Conservation (phyloP, 2,888 invertebrate genomes). For the Thymelicus sylvestris region DNA sequence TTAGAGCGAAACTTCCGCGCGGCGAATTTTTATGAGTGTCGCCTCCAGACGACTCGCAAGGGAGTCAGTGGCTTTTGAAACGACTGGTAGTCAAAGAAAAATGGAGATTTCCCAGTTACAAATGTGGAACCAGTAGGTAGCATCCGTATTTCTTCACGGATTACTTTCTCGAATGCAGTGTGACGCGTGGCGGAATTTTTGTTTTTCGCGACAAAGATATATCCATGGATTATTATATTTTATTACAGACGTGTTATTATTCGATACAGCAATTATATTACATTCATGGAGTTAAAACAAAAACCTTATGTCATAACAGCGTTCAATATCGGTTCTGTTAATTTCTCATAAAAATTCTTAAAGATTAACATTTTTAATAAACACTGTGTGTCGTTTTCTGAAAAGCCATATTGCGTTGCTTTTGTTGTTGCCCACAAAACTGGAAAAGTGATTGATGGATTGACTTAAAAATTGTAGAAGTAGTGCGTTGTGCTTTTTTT, state of each 20-base stretch:
- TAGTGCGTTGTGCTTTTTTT: too few relatives aligned
- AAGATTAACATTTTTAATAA: too few relatives aligned
- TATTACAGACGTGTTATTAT: constrained; percentile 30
- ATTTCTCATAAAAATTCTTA: neutral
- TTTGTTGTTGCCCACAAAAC: too few relatives aligned
- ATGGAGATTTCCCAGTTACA: constrained; percentile 82
- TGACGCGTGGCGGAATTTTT: constrained; percentile 77
- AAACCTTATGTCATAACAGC: too few relatives aligned
- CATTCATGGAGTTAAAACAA: neutral
- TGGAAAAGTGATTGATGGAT: too few relatives aligned
- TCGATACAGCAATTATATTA: neutral
- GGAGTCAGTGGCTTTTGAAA: constrained; percentile 76
- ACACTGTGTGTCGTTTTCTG: too few relatives aligned
- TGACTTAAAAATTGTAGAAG: too few relatives aligned
- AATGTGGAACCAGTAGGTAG: constrained; percentile 78
- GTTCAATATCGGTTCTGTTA: too few relatives aligned
- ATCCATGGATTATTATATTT: constrained; percentile 73
- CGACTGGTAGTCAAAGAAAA: constrained; percentile 81
- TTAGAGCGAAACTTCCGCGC: constrained; percentile 67
- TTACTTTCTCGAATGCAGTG: constrained; percentile 77
- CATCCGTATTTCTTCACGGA: constrained; percentile 79
- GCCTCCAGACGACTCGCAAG: constrained; percentile 71
- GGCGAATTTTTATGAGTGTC: constrained; percentile 81
- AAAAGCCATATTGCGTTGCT: too few relatives aligned
- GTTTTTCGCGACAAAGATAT: constrained; percentile 73